Evolutionary conservation across 2,888 invertebrate genomes (phyloP), one percentile per base, ranked within the genome.

Genomic region (Protodeltote pygarga): DNA sequence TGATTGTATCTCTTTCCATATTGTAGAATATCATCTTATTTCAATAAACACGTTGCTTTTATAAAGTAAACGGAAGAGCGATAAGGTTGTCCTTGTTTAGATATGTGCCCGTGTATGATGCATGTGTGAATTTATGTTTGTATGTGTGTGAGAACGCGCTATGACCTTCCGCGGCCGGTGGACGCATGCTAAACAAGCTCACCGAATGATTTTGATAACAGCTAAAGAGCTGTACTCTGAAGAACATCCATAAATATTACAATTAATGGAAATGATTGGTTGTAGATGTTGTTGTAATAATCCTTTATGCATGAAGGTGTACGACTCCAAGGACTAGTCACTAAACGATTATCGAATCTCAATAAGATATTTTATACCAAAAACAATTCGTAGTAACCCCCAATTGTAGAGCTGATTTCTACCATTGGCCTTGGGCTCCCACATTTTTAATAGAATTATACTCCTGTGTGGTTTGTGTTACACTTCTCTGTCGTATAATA

Each of bases 121-220:
- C 45, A 61, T 74, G 64, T 67, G 55, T 69, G 65, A 47, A 65
- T 71, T 64, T 58, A 64, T 69, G 63, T 73, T 49, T 63, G 48
- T 71, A 61, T 62, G 59, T 70, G 55, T 73, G 70, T 63, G 64
- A 70, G 57, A 70, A 54, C 52, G 69, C 60, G 72, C 77, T 79
- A 82, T 88, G 85, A 86, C 87, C 86, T 87, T 86, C 79, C 73
- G 62, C 66, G 73, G 75, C 64, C 77, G 83, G 79, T 81, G 78
- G 79, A 75, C 81, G 81, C 77, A 85, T 81, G 80, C 77, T 70
- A 75, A 49, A 40, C 53, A 66, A 70, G 55, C 54, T 47, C 47
- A 51, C 34, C 50, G 38, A 65, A 63, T 60, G 51, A 62, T 60
- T 53, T 48, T 15, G 33, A 44, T 54, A 25, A 49, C 49, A 57